phyloP scores from a whole-genome alignment of 2,888 invertebrate species.

The Lingula anatina region DNA sequence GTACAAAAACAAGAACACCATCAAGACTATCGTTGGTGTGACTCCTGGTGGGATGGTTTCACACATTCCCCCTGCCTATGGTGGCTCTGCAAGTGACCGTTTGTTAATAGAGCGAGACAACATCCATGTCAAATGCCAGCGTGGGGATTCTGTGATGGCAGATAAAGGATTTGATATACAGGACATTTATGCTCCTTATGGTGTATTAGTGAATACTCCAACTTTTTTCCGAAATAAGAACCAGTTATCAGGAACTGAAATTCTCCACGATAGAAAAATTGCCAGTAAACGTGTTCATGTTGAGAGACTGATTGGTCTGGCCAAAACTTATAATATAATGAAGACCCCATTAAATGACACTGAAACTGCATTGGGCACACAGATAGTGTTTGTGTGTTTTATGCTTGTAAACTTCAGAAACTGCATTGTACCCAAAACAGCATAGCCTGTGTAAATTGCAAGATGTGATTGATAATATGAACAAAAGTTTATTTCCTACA shows the following conservation, averaged over 20 bases:
- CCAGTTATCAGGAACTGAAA: slow-evolving; percentile 8
- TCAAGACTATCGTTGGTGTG: slow-evolving; percentile 9
- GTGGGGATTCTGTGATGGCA: slow-evolving; percentile 13
- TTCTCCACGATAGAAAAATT: slow-evolving; percentile 15
- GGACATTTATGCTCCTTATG: slow-evolving; percentile 12
- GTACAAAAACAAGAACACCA: slow-evolving; percentile 9
- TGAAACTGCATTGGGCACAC: neutral
- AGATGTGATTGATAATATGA: no score
- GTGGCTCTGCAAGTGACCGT: slow-evolving; percentile 15
- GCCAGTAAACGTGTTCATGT: slow-evolving; percentile 15
- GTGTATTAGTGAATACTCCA: slow-evolving; percentile 17
- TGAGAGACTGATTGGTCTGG: slow-evolving; percentile 10
- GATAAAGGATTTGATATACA: slow-evolving; percentile 15
- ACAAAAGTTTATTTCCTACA: no score
- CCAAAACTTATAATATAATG: slow-evolving; percentile 5
- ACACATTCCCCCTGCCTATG: slow-evolving; percentile 9
- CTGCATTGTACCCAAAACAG: no score
- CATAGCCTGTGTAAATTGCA: no score
- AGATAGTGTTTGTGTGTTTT: no score
- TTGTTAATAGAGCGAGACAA: slow-evolving; percentile 14
- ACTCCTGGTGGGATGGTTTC: slow-evolving; percentile 6
- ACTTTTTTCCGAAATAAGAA: slow-evolving; percentile 18
- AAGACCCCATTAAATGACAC: neutral
- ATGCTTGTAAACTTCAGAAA: no score
- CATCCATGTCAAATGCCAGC: slow-evolving; percentile 9